phyloP scores from a whole-genome alignment of 2,797 vertebrate species.

The Acomys russatus region DNA sequence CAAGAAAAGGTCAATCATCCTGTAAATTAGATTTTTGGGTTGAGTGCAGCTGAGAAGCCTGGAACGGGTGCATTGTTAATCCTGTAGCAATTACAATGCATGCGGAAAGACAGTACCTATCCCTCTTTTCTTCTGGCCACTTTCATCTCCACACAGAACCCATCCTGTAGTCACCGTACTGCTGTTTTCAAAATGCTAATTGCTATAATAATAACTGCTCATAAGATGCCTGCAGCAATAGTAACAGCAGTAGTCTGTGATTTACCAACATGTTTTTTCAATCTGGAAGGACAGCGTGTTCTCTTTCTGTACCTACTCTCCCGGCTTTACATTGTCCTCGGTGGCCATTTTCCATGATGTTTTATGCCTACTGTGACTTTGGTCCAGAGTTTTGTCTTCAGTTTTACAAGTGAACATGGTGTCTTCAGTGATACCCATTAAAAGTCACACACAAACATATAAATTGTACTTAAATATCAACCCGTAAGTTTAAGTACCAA shows the following conservation, averaged over 20 bases:
- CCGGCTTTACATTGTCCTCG: neutral
- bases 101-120: neutral
- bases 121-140: neutral
- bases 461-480: neutral
- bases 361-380: neutral
- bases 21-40: slow-evolving; percentile 17
- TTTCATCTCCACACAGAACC: neutral
- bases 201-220: neutral
- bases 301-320: neutral
- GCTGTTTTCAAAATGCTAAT: neutral
- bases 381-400: neutral
- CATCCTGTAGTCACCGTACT: neutral
- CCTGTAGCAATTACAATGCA: neutral
- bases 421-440: neutral
- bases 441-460: neutral
- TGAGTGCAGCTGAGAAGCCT: neutral
- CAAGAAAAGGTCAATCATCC: slow-evolving; percentile 5
- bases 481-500: neutral
- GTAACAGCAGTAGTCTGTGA: neutral
- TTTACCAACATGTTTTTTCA: neutral
- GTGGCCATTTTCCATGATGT: neutral
- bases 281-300: neutral
- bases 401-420: neutral
- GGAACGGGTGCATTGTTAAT: neutral
- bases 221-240: neutral